Evolutionary conservation across 2,888 invertebrate species (phyloP).

Genomic region (Pseudococcus jackbeardsleyi): DNA sequence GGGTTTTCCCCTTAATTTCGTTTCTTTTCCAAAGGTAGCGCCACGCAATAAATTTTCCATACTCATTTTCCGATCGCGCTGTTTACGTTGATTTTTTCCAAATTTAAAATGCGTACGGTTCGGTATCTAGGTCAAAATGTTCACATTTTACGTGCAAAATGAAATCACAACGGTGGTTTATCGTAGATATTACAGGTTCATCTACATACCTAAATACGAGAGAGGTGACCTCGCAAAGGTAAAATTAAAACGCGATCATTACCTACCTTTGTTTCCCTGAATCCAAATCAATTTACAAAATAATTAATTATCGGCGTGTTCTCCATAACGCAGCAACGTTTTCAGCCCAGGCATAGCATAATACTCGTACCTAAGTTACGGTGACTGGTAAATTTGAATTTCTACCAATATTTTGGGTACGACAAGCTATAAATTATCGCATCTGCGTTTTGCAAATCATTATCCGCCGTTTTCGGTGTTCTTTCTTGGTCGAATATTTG

Average conservation of each 20-base stretch:
- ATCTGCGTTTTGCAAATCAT: background rate
- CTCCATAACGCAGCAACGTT: background rate
- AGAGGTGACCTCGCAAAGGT: background rate
- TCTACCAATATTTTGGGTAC: background rate
- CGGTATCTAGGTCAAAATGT: background rate
- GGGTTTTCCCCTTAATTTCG: background rate
- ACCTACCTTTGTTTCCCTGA: background rate
- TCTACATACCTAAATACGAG: background rate
- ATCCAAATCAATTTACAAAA: constrained; percentile 1
- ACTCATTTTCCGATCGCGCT: background rate
- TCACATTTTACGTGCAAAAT: background rate
- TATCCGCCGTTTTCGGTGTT: background rate
- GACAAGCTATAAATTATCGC: background rate
- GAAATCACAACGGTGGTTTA: background rate
- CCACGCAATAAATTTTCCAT: background rate
- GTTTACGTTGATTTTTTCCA: background rate
- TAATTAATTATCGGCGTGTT: background rate
- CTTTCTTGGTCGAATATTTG: background rate
- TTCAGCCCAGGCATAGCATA: background rate
- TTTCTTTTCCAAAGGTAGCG: background rate
- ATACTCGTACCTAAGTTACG: too few relatives aligned
- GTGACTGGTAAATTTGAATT: background rate
- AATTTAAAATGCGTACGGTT: background rate
- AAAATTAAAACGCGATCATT: background rate
- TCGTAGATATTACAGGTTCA: background rate